Base-by-base conservation (phyloP, 2,888 invertebrate genomes). In the Chelonus formosanus region DNA sequence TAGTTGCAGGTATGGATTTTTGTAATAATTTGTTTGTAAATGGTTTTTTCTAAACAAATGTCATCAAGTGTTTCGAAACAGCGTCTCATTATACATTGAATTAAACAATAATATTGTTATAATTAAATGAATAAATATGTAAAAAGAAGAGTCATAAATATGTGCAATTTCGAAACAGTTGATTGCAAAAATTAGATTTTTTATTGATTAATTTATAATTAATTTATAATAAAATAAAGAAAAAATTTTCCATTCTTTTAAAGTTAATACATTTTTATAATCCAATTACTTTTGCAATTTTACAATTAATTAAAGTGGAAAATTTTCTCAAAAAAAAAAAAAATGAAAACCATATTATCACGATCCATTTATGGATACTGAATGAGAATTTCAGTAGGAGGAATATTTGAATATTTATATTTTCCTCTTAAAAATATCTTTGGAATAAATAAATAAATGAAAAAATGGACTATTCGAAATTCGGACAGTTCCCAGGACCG, bases 261-360 rank as follows among this genome's bases (percentile, higher is more conserved):
- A 20, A 20, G 20, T 20, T 20, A 20, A 20, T 20, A 54, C 54
- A 34, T 53, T 31, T 34, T 53, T n/a, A 5, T 48, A 20, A 48
- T 48, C 10, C n/a, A 10, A 10, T 10, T 10, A 48, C 3, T 48
- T 48, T 10, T 20, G 10, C 6, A 20, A 48, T 48, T 48, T 10
- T 48, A 20, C n/a, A 44, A 44, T 44, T 7, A n/a, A 20, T 48
- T 48, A 48, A 73, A 71, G 74, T 70, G 69, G 73, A 73, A 73
- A 67, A 66, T 71, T 71, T 75, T 73, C 31, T 71, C 71, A 67
- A 50, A 59, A 45, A 54, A 44, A 53, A 53, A 35, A 47, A 56
- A 56, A 36, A 56, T 44, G 35, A 56, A 61, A 66, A 40, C 36
- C 36, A 56, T 20, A 57, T 61, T 61, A 66, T 66, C 66, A 66